These are phyloP conservation scores for Bufo bufo DNA, from an alignment of 2,113 vertebrate species.

Conservation along the genomic window DNA sequence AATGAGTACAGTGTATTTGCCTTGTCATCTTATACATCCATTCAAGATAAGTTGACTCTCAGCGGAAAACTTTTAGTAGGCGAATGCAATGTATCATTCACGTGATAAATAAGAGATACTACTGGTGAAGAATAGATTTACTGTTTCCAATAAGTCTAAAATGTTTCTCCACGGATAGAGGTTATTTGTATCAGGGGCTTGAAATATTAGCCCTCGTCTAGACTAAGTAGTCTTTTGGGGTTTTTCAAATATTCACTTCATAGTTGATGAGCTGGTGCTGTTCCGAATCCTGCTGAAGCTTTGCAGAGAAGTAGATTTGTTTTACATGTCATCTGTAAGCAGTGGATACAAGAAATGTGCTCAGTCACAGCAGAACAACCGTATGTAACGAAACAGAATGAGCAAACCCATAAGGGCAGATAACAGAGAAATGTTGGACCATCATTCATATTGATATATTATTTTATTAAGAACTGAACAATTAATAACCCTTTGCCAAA, in stretches of 20 bases:
- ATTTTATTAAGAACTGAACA: background rate
- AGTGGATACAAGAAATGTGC: slow-evolving; percentile 39
- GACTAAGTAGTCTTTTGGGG: slow-evolving; percentile 53
- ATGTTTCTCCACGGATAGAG: slow-evolving; percentile 55
- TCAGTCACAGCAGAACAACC: slow-evolving; percentile 33
- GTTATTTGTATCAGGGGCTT: slow-evolving; percentile 56
- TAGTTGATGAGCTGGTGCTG: slow-evolving; percentile 53
- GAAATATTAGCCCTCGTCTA: slow-evolving; percentile 52
- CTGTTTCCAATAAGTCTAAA: slow-evolving; percentile 57
- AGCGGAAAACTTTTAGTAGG: slow-evolving; percentile 45
- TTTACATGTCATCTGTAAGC: slow-evolving; percentile 51
- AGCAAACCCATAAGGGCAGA: slow-evolving; percentile 23
- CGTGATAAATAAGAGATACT: slow-evolving; percentile 52
- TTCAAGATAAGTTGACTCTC: slow-evolving; percentile 42
- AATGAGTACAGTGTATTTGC: slow-evolving; percentile 26
- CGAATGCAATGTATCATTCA: slow-evolving; percentile 48
- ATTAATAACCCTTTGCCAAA: slow-evolving; percentile 28
- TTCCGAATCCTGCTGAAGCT: slow-evolving; percentile 43
- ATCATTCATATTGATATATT: slow-evolving; percentile 40
- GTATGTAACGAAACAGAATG: slow-evolving; percentile 16
- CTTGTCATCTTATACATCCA: slow-evolving; percentile 46
- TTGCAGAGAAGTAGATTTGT: slow-evolving; percentile 31
- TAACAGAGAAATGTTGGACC: background rate
- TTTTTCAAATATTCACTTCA: slow-evolving; percentile 57
- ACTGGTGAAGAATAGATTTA: slow-evolving; percentile 56